A percentile compares a stretch with the other conserved stretches of the same genome.
Evolutionary conservation across 2,113 vertebrate species (phyloP).

Genomic region (Limanda limanda): DNA sequence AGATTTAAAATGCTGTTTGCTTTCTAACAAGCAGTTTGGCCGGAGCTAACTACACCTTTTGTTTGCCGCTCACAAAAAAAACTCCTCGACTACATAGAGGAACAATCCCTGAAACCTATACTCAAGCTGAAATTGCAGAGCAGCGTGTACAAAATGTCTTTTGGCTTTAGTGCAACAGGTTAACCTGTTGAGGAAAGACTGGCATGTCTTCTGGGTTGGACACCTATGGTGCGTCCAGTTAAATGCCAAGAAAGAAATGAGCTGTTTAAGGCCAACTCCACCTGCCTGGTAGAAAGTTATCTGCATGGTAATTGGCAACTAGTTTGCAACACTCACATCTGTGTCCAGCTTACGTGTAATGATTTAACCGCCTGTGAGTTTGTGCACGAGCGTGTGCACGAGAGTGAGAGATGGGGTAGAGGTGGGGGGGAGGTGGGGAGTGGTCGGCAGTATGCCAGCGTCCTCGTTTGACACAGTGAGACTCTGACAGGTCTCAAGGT

Average conservation of each 20-base stretch:
- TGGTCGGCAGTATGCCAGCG: slow-evolving; percentile 64
- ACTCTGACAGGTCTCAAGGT: slow-evolving; percentile 80
- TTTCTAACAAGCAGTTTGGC: no score
- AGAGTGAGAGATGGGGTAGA: background rate
- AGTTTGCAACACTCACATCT: slow-evolving; percentile 33
- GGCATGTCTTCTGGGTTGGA: slow-evolving; percentile 38
- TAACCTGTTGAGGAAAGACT: slow-evolving; percentile 18
- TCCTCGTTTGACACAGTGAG: slow-evolving; percentile 76
- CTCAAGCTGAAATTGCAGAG: slow-evolving; percentile 10
- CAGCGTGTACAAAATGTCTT: background rate
- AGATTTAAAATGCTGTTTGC: no score
- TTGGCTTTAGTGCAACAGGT: slow-evolving; percentile 13
- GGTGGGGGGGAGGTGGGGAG: background rate
- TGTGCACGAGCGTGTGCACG: background rate
- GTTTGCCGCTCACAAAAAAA: no score
- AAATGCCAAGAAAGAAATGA: slow-evolving; percentile 34
- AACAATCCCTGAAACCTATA: no score
- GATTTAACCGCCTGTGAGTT: slow-evolving; percentile 12
- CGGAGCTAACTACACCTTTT: no score
- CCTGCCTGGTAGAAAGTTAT: slow-evolving; percentile 35
- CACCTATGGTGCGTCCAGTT: slow-evolving; percentile 18
- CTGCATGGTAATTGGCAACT: slow-evolving; percentile 53
- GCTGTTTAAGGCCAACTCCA: slow-evolving; percentile 37
- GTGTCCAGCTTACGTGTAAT: slow-evolving; percentile 45
- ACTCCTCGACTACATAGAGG: no score